Evolutionary conservation across 2,113 vertebrate genomes (phyloP).

Genomic region (Apodemus sylvaticus): DNA sequence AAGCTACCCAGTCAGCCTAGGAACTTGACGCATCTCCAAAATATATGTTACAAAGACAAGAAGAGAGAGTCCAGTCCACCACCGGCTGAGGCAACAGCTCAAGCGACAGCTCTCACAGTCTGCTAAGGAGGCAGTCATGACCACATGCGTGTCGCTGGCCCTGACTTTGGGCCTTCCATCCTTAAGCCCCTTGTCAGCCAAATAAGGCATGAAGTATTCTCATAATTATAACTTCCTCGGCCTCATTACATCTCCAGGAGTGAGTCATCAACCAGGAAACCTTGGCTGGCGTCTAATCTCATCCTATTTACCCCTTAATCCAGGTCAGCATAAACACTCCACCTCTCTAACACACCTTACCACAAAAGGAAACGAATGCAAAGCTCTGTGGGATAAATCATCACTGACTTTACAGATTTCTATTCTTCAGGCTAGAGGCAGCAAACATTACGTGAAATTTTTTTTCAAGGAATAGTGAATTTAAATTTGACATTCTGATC

Average conservation of each 20-base stretch:
- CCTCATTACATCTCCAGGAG: not conserved
- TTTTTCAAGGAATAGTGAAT: not conserved
- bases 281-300: not conserved
- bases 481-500: slow-evolving; percentile 44
- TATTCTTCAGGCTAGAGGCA: not conserved
- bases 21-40: not conserved
- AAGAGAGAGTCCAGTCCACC: not conserved
- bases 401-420: slow-evolving; percentile 35
- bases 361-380: slow-evolving; percentile 7
- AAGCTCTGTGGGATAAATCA: not conserved
- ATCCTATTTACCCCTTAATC: not conserved
- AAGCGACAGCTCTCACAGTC: not conserved
- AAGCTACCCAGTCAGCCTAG: not conserved
- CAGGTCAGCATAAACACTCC: not conserved
- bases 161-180: not conserved
- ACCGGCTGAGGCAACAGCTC: not conserved
- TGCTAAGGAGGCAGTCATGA: not conserved
- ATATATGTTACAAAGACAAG: not conserved
- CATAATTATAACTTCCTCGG: not conserved
- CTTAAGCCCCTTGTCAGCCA: not conserved
- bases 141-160: not conserved
- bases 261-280: not conserved
- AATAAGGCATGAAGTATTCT: not conserved
- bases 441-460: not conserved
- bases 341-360: not conserved